These are phyloP conservation scores for Diarsia rubi DNA, from an alignment of 2,888 invertebrate genomes.

Conservation along the genomic window DNA sequence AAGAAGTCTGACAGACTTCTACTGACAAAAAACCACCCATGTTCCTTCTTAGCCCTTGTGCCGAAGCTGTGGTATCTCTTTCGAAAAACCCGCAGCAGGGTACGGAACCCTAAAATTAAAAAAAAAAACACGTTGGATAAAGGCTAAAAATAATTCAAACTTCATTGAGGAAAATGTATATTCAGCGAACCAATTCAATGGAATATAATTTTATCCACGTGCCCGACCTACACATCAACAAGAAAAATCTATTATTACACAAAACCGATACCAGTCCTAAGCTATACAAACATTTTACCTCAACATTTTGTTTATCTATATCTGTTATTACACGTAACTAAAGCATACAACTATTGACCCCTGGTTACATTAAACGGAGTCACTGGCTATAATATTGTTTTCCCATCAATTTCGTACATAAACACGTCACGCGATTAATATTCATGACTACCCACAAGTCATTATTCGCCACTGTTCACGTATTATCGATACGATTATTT, in stretches of 20 bases:
- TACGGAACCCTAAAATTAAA: too few species aligned
- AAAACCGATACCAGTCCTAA: background rate
- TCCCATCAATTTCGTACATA: conserved; percentile 67
- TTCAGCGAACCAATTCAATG: background rate
- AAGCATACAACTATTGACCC: conserved; percentile 51
- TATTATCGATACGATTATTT: conserved; percentile 60
- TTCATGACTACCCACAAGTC: conserved; percentile 66
- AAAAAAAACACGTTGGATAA: too few species aligned
- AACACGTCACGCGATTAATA: conserved; percentile 68
- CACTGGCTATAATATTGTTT: conserved; percentile 67
- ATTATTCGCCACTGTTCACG: conserved; percentile 55
- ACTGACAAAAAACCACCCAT: too few species aligned
- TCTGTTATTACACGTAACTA: conserved; percentile 26
- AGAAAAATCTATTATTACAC: background rate
- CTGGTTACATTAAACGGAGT: conserved; percentile 46
- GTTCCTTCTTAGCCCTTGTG: too few species aligned
- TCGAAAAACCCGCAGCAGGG: too few species aligned
- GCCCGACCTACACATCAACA: background rate
- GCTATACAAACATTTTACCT: background rate
- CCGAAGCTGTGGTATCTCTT: too few species aligned
- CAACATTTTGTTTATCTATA: conserved; percentile 4
- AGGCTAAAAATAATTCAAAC: background rate
- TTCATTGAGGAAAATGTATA: background rate
- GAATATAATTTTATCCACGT: background rate
- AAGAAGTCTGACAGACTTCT: too few species aligned